These are phyloP conservation scores for Ophioninae sp. DNA, from an alignment of 2,888 invertebrate species.

Conservation along the genomic window DNA sequence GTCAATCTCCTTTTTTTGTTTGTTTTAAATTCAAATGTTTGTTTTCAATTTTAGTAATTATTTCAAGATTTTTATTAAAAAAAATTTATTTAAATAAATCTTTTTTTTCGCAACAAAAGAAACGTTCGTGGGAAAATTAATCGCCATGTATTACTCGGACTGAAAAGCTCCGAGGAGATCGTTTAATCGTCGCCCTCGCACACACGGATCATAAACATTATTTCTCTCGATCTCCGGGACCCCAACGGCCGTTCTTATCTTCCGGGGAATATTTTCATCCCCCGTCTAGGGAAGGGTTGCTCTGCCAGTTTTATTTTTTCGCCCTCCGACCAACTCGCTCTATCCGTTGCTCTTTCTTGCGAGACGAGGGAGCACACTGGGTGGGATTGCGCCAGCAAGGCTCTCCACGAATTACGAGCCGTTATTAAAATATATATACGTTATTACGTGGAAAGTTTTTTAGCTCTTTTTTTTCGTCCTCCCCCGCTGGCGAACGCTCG, in stretches of 20 bases:
- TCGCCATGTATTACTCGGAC: conserved; percentile 2
- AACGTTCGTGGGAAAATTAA: neutral
- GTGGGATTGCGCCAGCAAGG: conserved; percentile 47
- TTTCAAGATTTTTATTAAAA: too few species aligned
- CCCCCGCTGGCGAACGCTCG: conserved; percentile 13
- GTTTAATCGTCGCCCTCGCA: conserved; percentile 27
- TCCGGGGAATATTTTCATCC: conserved; percentile 28
- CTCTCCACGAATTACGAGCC: conserved; percentile 56
- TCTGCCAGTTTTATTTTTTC: conserved; percentile 3
- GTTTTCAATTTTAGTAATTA: too few species aligned
- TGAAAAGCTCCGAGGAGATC: neutral
- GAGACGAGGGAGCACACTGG: conserved; percentile 22
- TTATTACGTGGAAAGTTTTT: conserved; percentile 56
- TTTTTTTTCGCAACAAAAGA: neutral
- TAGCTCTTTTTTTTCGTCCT: conserved; percentile 24
- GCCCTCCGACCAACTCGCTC: neutral
- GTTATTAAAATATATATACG: conserved; percentile 56
- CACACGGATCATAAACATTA: conserved; percentile 1
- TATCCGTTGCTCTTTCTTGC: neutral
- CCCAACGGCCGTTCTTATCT: neutral
- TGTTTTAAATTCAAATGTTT: too few species aligned
- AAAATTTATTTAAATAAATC: too few species aligned
- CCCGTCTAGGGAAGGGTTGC: neutral
- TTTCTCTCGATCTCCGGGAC: neutral
- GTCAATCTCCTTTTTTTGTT: too few species aligned